phyloP scores from a whole-genome alignment of 2,888 invertebrate species.

The Thumatha senex region DNA sequence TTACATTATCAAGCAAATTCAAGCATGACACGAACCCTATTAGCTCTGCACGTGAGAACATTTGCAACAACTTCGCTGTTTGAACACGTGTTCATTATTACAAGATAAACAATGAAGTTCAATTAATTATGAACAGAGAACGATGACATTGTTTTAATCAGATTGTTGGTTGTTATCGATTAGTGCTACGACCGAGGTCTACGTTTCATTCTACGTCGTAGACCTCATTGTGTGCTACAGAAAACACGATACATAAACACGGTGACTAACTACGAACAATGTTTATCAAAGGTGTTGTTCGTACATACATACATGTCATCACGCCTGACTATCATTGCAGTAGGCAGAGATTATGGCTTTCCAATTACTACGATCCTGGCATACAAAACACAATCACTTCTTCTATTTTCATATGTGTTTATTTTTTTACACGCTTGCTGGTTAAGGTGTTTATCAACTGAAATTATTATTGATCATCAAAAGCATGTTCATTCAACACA shows the following conservation, averaged over 20 bases:
- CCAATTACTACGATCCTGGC: no score
- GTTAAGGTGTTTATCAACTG: no score
- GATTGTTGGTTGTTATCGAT: conserved; percentile 10
- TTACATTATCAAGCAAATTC: not conserved
- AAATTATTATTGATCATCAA: no score
- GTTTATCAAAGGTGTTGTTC: no score
- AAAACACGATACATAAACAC: not conserved
- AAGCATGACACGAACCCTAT: conserved; percentile 1
- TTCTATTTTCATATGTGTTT: no score
- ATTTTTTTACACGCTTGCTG: no score
- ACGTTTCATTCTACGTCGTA: conserved; percentile 25
- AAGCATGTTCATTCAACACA: no score
- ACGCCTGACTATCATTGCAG: no score
- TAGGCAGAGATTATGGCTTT: no score
- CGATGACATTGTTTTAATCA: conserved; percentile 9
- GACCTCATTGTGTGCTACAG: conserved; percentile 2
- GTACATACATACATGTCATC: no score
- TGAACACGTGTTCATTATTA: conserved; percentile 4
- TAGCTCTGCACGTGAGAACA: conserved; percentile 4
- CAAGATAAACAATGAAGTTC: not conserved
- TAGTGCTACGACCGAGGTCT: conserved; percentile 23
- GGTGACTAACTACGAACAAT: no score
- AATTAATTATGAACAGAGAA: not conserved
- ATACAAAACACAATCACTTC: no score
- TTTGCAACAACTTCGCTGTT: not conserved